Percentiles rank a stretch among this genome's conserved stretches.
Evolutionary conservation across 2,797 vertebrate species (phyloP).

Genomic region (Poecile montanus): DNA sequence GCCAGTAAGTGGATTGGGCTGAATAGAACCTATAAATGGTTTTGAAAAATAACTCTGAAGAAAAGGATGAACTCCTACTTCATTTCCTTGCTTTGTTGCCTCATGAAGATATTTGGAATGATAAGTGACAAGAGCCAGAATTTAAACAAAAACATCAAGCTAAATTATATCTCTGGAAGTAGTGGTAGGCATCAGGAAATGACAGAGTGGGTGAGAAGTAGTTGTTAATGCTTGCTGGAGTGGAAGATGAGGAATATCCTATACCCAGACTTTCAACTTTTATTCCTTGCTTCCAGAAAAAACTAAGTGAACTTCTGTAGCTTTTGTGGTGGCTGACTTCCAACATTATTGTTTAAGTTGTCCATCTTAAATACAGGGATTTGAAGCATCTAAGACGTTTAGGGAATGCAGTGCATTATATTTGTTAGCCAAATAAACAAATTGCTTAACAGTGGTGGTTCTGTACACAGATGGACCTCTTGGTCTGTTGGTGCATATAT

Average conservation of each 20-base stretch:
- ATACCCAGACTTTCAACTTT: not conserved
- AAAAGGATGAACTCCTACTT: slow-evolving; percentile 1
- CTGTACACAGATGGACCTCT: not conserved
- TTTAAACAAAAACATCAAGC: slow-evolving; percentile 38
- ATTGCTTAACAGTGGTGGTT: not conserved
- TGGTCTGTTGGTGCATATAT: not conserved
- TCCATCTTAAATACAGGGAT: not conserved
- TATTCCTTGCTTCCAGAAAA: slow-evolving; percentile 8
- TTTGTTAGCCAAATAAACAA: not conserved
- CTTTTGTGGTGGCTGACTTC: not conserved
- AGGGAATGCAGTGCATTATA: not conserved
- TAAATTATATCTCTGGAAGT: slow-evolving; percentile 29
- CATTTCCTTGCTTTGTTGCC: slow-evolving; percentile 8
- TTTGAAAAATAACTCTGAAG: not conserved
- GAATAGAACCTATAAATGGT: not conserved
- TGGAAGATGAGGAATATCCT: slow-evolving; percentile 12
- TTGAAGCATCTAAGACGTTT: not conserved
- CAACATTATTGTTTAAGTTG: not conserved
- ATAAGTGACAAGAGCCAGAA: slow-evolving; percentile 15
- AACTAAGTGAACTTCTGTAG: not conserved
- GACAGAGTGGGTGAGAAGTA: slow-evolving; percentile 16
- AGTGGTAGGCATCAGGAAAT: slow-evolving; percentile 25
- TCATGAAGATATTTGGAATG: slow-evolving; percentile 22
- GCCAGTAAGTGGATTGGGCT: not conserved
- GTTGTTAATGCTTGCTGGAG: not conserved